Base-by-base conservation (phyloP, 2,888 invertebrate genomes). In the Pterostichus madidus region DNA sequence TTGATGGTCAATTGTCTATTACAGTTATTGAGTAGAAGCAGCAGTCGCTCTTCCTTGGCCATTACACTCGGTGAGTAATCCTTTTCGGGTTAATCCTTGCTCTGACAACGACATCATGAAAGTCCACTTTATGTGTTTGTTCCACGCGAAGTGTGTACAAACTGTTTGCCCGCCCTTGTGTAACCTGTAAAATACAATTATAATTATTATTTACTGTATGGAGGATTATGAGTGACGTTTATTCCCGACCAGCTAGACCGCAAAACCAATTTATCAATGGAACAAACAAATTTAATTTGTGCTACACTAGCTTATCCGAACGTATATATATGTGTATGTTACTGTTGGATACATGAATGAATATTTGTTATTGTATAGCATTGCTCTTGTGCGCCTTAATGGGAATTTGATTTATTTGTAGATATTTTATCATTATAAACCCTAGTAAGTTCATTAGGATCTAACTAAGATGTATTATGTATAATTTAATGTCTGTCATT, bases 211-310 rank as follows among this genome's bases (percentile, higher is more conserved):
- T 78, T 78, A 78, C 59, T 61, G 61, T 78, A 15, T 10, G 53
- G 2, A 13, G 59, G 61, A 59, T 78, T 61, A 78, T 35, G 44
- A 61, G 17, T 56, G 78, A 78, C 78, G 44, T 78, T 44, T 78
- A 78, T 78, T 78, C 46, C 24, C 49, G 6, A 10, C 44, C 24
- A 78, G 46, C 44, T 39, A 52, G 10, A 61, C 78, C 78, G 52
- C 61, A 44, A 78, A 78, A 59, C 61, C 61, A 78, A 61, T 78
- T 78, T 78, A 78, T 77, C 77, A 77, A 56, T 61, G 39, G 61
- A 17, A 61, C 61, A 59, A 78, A 78, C 56, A 78, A 78, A 78
- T 78, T 78, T 59, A 61, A 78, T 78, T 78, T 59, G 61, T 10
- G 11, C 61, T 44, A 39, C n/a, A 64, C 64, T 64, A 13, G 64